These are phyloP conservation scores for Cryptoleucopteryx plumbea DNA, from an alignment of 2,113 vertebrate species.

Conservation along the genomic window DNA sequence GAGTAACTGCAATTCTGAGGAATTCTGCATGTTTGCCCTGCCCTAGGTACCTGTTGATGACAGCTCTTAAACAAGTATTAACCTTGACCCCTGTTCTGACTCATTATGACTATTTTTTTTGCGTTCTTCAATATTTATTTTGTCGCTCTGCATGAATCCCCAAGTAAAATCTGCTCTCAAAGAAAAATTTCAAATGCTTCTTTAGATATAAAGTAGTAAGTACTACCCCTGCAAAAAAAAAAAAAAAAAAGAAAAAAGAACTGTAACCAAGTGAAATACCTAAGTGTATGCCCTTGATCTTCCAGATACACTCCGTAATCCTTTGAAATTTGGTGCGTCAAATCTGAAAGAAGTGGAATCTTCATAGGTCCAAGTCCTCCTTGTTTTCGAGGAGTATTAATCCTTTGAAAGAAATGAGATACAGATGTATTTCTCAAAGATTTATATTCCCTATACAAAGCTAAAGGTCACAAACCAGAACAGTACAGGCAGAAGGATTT, in stretches of 20 bases:
- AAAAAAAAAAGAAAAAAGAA: background rate
- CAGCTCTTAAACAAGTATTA: background rate
- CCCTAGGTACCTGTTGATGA: background rate
- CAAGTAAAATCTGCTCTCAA: background rate
- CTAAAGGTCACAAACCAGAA: background rate
- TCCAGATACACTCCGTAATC: constrained; percentile 96
- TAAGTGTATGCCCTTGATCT: constrained; percentile 92
- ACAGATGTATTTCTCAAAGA: background rate
- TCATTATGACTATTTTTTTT: background rate
- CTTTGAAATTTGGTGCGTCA: constrained; percentile 95
- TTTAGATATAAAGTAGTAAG: background rate
- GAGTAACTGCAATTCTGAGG: background rate
- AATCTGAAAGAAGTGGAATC: constrained; percentile 93
- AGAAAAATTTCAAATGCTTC: background rate
- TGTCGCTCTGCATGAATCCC: background rate
- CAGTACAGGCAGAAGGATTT: background rate
- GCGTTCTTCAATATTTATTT: background rate
- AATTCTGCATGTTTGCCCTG: background rate
- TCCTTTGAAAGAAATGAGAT: constrained; percentile 75
- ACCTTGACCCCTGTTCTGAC: background rate
- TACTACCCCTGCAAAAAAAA: background rate
- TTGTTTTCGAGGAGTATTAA: constrained; percentile 92
- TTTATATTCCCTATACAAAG: background rate
- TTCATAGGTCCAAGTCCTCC: constrained; percentile 91
- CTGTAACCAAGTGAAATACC: constrained; percentile 68